Evolutionary conservation across 2,113 vertebrate genomes (phyloP), one percentile per base, ranked within the genome.

Genomic region (Corydoras maculifer): DNA sequence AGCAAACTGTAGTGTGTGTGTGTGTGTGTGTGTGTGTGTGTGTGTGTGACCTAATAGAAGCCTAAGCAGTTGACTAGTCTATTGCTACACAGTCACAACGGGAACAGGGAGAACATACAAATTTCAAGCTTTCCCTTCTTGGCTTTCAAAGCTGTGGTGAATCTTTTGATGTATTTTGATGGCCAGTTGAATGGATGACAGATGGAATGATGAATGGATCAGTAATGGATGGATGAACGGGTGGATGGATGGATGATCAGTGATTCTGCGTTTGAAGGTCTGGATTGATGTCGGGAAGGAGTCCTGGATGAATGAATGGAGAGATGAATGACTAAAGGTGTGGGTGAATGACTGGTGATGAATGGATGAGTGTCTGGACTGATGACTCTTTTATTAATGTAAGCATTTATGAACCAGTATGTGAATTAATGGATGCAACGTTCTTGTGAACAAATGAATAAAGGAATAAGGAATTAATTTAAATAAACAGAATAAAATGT

Each of bases 281-380:
- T 43, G 35, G 30, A 43, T 60, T 31, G 53, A 62, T 60, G 57
- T 10, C 48, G 11, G 35, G 61, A 35, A 50, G 61, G 55, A 43
- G 8, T 10, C n/a, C 31, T 65, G n/a, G 43, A 66, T 50, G 55
- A 54, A 12, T 11, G 58, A 14, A 62, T 48, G 51, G n/a, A 50
- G 3, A 30, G 58, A 48, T 57, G 62, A 70, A 69, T 35, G 58
- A 49, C 53, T n/a, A 69, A 43, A 59, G 58, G 15, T 7, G 14
- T 57, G 50, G 50, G 53, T 53, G n/a, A 18, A 30, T 51, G 50
- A 7, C 69, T 58, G n/a, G 35, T 18, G 35, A 62, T 51, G 43
- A 10, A 57, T n/a, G 25, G 50, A 31, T 54, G 59, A 59, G n/a
- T 15, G 49, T 35, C 15, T 61, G 14, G 43, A 51, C 43, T 58